Evolutionary conservation across 2,797 vertebrate species (phyloP), one percentile per base, ranked within the genome.

Genomic region (Masticophis lateralis): DNA sequence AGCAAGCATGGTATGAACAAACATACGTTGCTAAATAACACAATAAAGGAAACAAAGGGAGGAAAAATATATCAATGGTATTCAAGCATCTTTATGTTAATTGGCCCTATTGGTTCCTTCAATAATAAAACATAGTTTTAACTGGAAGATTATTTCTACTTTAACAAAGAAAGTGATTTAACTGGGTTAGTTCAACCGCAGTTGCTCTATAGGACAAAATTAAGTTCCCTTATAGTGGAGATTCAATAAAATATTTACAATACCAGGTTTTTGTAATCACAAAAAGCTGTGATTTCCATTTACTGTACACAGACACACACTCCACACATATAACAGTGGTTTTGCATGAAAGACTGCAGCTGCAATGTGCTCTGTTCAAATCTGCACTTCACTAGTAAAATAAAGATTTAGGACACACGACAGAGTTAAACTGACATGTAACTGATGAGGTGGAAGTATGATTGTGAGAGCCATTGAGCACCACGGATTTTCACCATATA

Each of bases 361-460:
- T 97, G 93, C 93, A 96, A 92, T 96, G 94, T 95, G 93, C 92
- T 93, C 90, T 96, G 95, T 96, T 91, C 94, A 69, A 97, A 93
- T 95, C 93, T 95, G 92, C 89, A 91, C 94, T 94, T 94, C 93
- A 93, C 96, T 96, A 96, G 95, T 94, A 95, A 95, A 95, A 97
- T 88, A 79, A 94, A 95, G 94, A 96, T 95, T 92, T 94, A 93
- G 94, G 95, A 92, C 94, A 92, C 1, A 47, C 93, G 94, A 95
- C 94, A 96, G 95, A 96, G 96, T 97, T 93, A 94, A 66, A 74
- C 22, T 96, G 97, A 95, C 96, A 95, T 96, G 96, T 97, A 97
- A 98, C 96, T 96, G 97, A 98, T 98, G 97, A 98, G 96, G 96
- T 97, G 94, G 96, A 98, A 97, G 95, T 92, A 88, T 2, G 74